Evolutionary conservation across 1,140 invertebrate species (phyloP), one percentile per base, ranked within the genome.

Genomic region (Musca domestica): DNA sequence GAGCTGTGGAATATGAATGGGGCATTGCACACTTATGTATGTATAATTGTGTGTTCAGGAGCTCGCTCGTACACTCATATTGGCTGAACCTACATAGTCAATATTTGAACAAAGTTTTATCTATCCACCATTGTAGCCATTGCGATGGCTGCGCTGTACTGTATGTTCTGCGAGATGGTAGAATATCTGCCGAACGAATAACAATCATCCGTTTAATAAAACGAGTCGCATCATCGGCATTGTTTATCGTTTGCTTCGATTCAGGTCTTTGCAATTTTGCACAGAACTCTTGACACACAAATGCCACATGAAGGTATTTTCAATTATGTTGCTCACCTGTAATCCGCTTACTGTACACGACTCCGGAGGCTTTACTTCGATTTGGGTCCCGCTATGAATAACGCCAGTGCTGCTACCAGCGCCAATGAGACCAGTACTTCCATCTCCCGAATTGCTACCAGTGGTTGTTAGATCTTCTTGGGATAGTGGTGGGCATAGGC

Each of bases 311-410:
- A 48, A 27, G 46, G 64, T 65, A 65, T 74, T 75, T 74, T 71
- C 72, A 74, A 74, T 73, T 74, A 74, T 72, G 27, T 56, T 41
- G 74, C 77, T 76, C 78, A 86, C 85, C 84, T 86, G 85, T 72
- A 86, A 81, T 69, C 84, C 82, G 72, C 82, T 83, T 47, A 85
- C 84, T 10, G 82, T 74, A 71, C 86, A 87, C 15, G 71, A 73
- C 74, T 79, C 76, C 67, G 76, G 70, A 71, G 76, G 72, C 70
- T 79, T 78, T 64, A 74, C 72, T 74, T 77, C 74, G 69, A 78
- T 79, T 73, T 76, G 76, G 20, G 76, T 77, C 46, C 73, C 74
- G 56, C 73, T 75, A 68, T 75, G 76, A 51, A 74, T 71, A 56
- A 74, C 74, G 25, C 54, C 54, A 7, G 56, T 61, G 34, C 25